Base-by-base conservation (phyloP, 53 echinoderm and acorn worm species). In the Henricia sp. region DNA sequence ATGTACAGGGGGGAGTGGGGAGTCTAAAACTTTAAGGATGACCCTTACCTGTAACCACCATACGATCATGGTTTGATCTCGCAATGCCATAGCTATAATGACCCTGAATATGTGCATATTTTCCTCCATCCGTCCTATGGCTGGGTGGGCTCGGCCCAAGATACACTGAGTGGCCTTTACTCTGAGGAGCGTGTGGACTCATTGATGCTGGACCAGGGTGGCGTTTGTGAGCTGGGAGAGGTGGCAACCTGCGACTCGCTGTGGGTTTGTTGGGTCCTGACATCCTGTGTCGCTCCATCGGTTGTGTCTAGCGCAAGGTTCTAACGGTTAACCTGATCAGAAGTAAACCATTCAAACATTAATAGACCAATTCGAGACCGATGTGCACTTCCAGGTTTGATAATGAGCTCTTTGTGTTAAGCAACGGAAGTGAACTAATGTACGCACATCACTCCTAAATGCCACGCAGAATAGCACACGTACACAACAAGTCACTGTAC, bases 241-340 rank as follows among this genome's bases (percentile, higher is more conserved):
- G 95, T 16, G 95, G 95, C 23, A 95, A 72, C 30, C 93, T 65
- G 20, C 95, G 75, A 62, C 67, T 93, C 5, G 93, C 91, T 25
- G 89, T 86, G 66, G 93, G 95, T 20, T 91, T 82, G 36, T 82
- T 86, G n/a, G 95, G 88, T 39, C 91, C 93, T 32, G 95, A 89
- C 95, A 95, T 95, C 59, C 84, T 93, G 9, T 80, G 63, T 50
- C 63, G 62, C 46, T 80, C 48, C 80, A 80, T 80, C 46, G 42
- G 80, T 44, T 46, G 48, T 71, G 71, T 26, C 55, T 5, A 55
- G n/a, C n/a, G n/a, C n/a, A n/a, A n/a, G n/a, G n/a, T n/a, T n/a
- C n/a, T n/a, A n/a, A n/a, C n/a, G n/a, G n/a, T n/a, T n/a, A n/a
- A n/a, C n/a, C n/a, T n/a, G n/a, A n/a, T n/a, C n/a, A n/a, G n/a